phyloP scores from a whole-genome alignment of 2,113 vertebrate species.

The Genyomyrus donnyi region DNA sequence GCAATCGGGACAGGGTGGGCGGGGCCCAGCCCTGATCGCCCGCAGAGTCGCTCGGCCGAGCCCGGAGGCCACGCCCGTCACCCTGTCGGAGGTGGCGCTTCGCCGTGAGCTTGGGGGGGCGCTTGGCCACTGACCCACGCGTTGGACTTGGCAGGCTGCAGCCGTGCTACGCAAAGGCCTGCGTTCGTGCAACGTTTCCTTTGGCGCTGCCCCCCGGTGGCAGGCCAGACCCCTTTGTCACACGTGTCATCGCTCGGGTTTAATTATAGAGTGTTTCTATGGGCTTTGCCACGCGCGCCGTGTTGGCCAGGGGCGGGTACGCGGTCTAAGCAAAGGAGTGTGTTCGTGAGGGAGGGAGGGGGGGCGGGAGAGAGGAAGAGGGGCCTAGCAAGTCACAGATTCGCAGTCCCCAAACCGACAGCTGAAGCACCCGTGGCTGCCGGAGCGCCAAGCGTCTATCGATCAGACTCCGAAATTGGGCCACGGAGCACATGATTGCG shows the following conservation, averaged over 20 bases:
- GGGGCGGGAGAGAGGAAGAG: not conserved
- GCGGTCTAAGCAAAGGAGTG: not conserved
- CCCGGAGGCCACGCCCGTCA: constrained; percentile 4
- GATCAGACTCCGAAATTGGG: not conserved
- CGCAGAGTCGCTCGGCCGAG: not conserved
- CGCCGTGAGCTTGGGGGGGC: not conserved
- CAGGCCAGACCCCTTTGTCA: not conserved
- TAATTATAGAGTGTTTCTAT: constrained; percentile 51
- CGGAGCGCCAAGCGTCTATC: not conserved
- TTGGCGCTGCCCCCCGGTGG: not conserved
- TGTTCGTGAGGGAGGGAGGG: not conserved
- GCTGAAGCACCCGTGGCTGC: not conserved
- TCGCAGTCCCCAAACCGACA: not conserved
- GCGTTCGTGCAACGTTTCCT: not conserved
- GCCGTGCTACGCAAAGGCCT: not conserved
- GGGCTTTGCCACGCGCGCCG: constrained; percentile 58
- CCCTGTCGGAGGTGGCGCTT: constrained; percentile 3
- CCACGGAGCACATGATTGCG: not conserved
- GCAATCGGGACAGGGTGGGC: not conserved
- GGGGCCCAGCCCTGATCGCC: not conserved
- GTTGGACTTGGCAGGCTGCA: not conserved
- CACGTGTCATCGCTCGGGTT: not conserved
- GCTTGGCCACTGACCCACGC: not conserved
- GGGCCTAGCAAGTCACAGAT: not conserved
- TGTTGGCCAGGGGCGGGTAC: constrained; percentile 48